Percentiles rank a stretch among this genome's conserved stretches.
Evolutionary conservation across 2,888 invertebrate species (phyloP).

Genomic region (Eudasyphora cyanicolor): DNA sequence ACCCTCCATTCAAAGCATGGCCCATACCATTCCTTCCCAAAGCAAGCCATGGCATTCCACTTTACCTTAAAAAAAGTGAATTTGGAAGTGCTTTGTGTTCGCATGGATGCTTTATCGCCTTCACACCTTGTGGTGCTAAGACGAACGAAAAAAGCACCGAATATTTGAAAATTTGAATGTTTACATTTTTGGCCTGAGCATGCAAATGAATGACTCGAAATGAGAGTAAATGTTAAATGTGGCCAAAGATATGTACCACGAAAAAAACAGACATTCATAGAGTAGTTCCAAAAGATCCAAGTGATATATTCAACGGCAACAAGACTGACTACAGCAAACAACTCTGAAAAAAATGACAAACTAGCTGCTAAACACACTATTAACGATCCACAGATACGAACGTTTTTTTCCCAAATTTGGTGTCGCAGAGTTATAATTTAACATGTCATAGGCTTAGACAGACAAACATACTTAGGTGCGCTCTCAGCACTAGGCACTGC

Average conservation of each 20-base stretch:
- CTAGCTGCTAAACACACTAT: constrained; percentile 25
- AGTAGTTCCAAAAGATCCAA: constrained; percentile 8
- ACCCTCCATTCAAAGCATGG: background rate
- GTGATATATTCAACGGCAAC: background rate
- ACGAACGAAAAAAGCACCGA: background rate
- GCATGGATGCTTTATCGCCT: constrained; percentile 20
- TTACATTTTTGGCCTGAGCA: background rate
- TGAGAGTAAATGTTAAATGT: constrained; percentile 5
- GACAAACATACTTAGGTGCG: no score
- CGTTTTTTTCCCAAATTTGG: constrained; percentile 13
- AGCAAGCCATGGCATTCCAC: background rate
- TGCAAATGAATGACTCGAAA: background rate
- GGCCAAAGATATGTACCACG: background rate
- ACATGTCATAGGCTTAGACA: background rate
- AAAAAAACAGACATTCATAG: background rate
- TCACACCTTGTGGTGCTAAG: no score
- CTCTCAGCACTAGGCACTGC: no score
- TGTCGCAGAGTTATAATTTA: constrained; percentile 21
- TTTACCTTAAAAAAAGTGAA: background rate
- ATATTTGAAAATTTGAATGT: background rate
- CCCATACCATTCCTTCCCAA: background rate
- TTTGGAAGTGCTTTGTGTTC: background rate
- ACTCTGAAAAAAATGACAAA: constrained; percentile 8
- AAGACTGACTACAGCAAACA: background rate
- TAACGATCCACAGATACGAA: constrained; percentile 19